A percentile compares a stretch with the other conserved stretches of the same genome.
phyloP scores from a whole-genome alignment of 2,888 invertebrate genomes.

The Operophtera brumata region DNA sequence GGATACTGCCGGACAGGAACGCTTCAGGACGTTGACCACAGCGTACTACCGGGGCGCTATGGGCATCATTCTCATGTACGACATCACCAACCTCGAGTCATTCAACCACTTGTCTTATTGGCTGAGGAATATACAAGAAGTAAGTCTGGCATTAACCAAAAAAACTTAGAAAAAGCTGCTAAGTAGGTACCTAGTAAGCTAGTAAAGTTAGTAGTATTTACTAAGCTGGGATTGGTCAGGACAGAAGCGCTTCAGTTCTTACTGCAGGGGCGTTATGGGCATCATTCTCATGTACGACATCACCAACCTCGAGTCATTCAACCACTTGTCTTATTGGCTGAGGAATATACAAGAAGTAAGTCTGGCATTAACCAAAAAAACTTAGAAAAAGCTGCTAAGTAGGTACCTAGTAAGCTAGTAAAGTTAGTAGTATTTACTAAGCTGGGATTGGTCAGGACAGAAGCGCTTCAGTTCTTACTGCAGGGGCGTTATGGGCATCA shows the following conservation, averaged over 20 bases:
- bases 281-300: constrained; percentile 95
- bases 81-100: constrained; percentile 93
- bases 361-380: not conserved
- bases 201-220: too few species aligned
- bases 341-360: constrained; percentile 93
- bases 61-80: constrained; percentile 95
- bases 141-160: constrained; percentile 49
- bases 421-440: too few species aligned
- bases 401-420: too few species aligned
- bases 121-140: constrained; percentile 94
- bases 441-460: constrained; percentile 86
- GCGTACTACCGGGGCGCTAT: constrained; percentile 94
- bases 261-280: constrained; percentile 95
- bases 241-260: constrained; percentile 87
- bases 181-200: too few species aligned
- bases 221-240: constrained; percentile 86
- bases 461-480: constrained; percentile 89
- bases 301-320: constrained; percentile 93
- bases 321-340: constrained; percentile 94
- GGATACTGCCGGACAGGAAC: constrained; percentile 92
- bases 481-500: constrained; percentile 94
- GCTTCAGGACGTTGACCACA: constrained; percentile 90
- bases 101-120: constrained; percentile 94
- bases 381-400: too few species aligned
- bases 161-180: too few species aligned